Percentiles rank a stretch among this genome's conserved stretches.
Evolutionary conservation across 2,888 invertebrate genomes (phyloP).

Genomic region (Drosophila fungiperda): DNA sequence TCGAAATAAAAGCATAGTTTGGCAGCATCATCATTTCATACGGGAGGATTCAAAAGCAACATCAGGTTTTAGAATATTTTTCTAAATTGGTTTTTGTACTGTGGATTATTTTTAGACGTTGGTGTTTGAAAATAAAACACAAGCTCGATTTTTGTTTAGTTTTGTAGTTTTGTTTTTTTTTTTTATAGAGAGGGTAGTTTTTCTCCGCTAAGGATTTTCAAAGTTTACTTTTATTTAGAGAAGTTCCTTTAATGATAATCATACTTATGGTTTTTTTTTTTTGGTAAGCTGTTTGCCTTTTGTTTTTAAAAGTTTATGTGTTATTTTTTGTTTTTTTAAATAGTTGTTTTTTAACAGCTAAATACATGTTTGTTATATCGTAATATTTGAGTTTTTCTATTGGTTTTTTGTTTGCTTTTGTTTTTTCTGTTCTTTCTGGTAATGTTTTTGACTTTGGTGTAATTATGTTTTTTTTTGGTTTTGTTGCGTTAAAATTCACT

Average conservation of each 20-base stretch:
- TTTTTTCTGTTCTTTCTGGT: constrained; percentile 38
- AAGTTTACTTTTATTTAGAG: constrained; percentile 81
- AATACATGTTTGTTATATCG: constrained; percentile 71
- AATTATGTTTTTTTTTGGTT: constrained; percentile 33
- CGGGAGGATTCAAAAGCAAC: constrained; percentile 46
- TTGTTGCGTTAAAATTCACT: constrained; percentile 78
- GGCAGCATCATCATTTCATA: constrained; percentile 59
- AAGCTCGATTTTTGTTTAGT: constrained; percentile 60
- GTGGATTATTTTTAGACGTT: constrained; percentile 13
- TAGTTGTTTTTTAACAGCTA: constrained; percentile 76
- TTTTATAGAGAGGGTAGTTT: constrained; percentile 78
- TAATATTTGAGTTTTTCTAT: constrained; percentile 54
- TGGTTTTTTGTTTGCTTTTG: constrained; percentile 29
- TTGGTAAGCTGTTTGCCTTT: constrained; percentile 59
- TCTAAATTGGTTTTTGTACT: constrained; percentile 9
- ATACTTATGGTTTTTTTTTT: constrained; percentile 69
- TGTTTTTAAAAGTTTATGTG: constrained; percentile 45
- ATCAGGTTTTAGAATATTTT: constrained; percentile 20
- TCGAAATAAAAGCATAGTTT: constrained; percentile 47
- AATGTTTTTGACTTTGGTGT: constrained; percentile 59
- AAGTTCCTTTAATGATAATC: constrained; percentile 80
- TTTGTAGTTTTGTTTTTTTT: constrained; percentile 58
- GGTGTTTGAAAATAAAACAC: constrained; percentile 71
- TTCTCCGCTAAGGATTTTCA: constrained; percentile 80
- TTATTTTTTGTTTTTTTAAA: constrained; percentile 41